These are phyloP conservation scores for Siniperca chuatsi DNA, from an alignment of 2,113 vertebrate genomes.

Conservation along the genomic window DNA sequence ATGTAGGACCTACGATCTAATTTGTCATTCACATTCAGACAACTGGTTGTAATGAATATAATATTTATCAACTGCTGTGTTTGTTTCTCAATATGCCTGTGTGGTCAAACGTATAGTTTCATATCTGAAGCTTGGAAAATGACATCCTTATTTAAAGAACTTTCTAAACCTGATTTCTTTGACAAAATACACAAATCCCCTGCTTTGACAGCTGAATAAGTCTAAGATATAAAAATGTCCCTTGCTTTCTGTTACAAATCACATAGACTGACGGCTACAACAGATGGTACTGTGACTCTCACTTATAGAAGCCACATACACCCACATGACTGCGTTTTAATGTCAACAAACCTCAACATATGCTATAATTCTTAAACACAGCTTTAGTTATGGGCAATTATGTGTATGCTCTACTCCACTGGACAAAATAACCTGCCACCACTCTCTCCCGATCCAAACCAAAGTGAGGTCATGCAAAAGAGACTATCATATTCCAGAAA, in stretches of 20 bases:
- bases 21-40: background rate
- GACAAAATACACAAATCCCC: conserved; percentile 28
- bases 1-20: background rate
- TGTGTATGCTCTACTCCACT: background rate
- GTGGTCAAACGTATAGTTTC: background rate
- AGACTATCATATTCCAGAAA: conserved; percentile 33
- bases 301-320: background rate
- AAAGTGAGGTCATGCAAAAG: conserved; percentile 47
- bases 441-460: conserved; percentile 2
- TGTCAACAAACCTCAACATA: conserved; percentile 14
- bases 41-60: background rate
- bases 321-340: conserved; percentile 3
- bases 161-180: conserved; percentile 12
- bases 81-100: background rate
- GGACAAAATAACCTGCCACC: conserved; percentile 33
- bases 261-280: conserved; percentile 17
- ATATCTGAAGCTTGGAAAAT: background rate
- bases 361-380: background rate
- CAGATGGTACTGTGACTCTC: conserved; percentile 36
- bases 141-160: background rate
- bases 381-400: background rate
- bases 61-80: background rate
- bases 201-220: conserved; percentile 42
- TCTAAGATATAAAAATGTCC: conserved; percentile 34
- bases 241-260: conserved; percentile 17